Conservation (phyloP, 2,797 vertebrate genomes). For the Arrhamphus sclerolepis region DNA sequence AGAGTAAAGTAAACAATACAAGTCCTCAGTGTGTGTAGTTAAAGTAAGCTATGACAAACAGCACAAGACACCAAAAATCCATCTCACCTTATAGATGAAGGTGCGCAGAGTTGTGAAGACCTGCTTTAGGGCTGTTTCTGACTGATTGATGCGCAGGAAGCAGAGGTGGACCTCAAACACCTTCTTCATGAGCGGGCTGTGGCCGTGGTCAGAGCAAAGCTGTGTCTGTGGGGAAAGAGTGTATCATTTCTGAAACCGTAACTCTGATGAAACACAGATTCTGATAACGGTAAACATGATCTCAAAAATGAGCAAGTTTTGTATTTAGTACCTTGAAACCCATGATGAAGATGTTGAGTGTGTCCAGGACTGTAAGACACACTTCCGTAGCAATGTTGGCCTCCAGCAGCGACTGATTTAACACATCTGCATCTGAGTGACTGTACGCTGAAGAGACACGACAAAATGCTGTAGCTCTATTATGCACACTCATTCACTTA, state of each 20-base stretch:
- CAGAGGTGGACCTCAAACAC: conserved; percentile 96
- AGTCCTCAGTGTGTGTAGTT: not conserved
- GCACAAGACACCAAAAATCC: not conserved
- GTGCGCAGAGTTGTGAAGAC: conserved; percentile 93
- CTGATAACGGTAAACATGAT: not conserved
- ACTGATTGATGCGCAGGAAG: conserved; percentile 96
- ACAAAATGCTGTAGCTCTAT: conserved; percentile 45
- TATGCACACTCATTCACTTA: not conserved
- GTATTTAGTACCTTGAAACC: conserved; percentile 89
- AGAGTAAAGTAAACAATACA: not conserved
- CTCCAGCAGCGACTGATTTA: conserved; percentile 95
- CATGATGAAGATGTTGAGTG: conserved; percentile 93
- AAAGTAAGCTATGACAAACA: not conserved
- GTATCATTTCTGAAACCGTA: not conserved
- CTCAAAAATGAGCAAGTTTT: not conserved
- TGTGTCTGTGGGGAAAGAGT: conserved; percentile 83
- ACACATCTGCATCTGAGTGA: conserved; percentile 93
- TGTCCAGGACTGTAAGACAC: conserved; percentile 95
- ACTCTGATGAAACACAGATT: not conserved
- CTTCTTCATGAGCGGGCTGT: conserved; percentile 98
- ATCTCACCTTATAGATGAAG: conserved; percentile 93
- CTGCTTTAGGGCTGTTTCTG: conserved; percentile 92
- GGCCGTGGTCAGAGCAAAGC: conserved; percentile 91
- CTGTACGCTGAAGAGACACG: conserved; percentile 86
- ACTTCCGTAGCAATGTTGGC: conserved; percentile 97